Evolutionary conservation across 2,888 invertebrate species (phyloP).

Genomic region (Cacoxenus indagator): DNA sequence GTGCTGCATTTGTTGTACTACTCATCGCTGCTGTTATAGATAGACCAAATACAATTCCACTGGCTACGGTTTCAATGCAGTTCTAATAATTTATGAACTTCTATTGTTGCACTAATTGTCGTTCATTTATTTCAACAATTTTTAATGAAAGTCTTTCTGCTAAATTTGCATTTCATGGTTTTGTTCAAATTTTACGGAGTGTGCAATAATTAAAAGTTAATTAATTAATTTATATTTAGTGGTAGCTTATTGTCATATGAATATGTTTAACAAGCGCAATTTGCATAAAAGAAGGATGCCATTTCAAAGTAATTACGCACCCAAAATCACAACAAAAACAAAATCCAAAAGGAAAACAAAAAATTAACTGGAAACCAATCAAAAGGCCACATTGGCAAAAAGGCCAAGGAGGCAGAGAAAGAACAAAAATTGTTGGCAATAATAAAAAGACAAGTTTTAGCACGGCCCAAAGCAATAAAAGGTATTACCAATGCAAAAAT

Average conservation of each 20-base stretch:
- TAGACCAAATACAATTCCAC: background rate
- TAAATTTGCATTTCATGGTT: background rate
- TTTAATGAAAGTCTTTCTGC: background rate
- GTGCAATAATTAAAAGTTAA: background rate
- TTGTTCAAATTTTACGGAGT: background rate
- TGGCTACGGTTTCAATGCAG: background rate
- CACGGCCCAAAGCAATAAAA: slow-evolving; percentile 32
- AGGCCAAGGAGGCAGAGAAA: slow-evolving; percentile 24
- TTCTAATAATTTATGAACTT: background rate
- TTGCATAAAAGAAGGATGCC: background rate
- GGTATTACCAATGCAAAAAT: slow-evolving; percentile 32
- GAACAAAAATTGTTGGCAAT: slow-evolving; percentile 25
- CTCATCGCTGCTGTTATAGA: background rate
- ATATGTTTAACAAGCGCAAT: too few species aligned
- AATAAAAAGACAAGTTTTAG: slow-evolving; percentile 33
- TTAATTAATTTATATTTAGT: background rate
- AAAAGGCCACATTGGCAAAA: slow-evolving; percentile 36
- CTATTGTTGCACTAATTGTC: background rate
- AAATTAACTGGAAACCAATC: background rate
- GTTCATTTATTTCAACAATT: background rate
- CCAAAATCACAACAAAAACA: too few species aligned
- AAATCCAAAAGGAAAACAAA: too few species aligned
- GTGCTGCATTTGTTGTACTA: background rate
- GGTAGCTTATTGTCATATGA: too few species aligned
- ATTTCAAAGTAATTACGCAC: background rate